Evolutionary conservation across 2,888 invertebrate genomes (phyloP).

Genomic region (Agrochola litura): DNA sequence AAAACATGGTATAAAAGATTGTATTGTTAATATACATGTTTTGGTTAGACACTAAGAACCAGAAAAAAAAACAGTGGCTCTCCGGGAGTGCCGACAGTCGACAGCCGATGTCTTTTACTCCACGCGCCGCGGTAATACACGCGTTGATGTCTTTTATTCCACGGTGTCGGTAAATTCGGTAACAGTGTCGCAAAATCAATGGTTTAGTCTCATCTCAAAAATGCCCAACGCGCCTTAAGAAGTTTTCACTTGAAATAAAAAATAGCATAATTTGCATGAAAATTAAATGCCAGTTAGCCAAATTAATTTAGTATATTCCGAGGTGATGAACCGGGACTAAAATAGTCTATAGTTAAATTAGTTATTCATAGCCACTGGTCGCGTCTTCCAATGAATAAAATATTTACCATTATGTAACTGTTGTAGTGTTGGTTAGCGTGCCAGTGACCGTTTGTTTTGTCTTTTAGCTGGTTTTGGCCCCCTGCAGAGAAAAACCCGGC

Average conservation of each 20-base stretch:
- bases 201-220: no score
- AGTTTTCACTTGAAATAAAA: neutral
- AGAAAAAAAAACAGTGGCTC: neutral
- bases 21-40: no score
- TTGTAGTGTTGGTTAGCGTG: neutral
- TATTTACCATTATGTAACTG: neutral
- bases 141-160: no score
- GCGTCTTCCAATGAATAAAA: neutral
- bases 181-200: no score
- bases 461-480: slow-evolving; percentile 2
- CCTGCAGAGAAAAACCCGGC: neutral
- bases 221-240: no score
- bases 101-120: no score
- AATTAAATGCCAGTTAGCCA: neutral
- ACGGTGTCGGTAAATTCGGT: no score
- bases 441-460: slow-evolving; percentile 20
- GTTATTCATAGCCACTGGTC: neutral
- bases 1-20: no score
- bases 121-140: no score
- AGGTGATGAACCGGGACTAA: neutral
- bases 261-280: neutral
- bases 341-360: neutral
- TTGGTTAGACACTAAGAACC: no score
- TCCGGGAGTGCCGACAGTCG: no score
- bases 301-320: neutral